Evolutionary conservation across 2,113 vertebrate species (phyloP).

Genomic region (Phylloscopus trochilus): DNA sequence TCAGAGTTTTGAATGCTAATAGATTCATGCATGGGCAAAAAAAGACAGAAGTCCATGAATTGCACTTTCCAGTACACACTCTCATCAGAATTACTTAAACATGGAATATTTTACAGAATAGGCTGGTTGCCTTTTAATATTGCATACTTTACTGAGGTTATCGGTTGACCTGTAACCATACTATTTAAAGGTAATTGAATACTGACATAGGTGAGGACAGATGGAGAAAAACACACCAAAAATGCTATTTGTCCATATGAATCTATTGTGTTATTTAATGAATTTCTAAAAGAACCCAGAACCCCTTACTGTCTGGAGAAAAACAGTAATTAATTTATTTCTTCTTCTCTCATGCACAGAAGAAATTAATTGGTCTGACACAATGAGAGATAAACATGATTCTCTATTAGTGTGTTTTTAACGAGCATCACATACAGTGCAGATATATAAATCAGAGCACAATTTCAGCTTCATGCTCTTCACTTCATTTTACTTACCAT

Average conservation of each 20-base stretch:
- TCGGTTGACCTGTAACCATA: neutral
- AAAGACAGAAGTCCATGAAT: neutral
- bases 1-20: neutral
- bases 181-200: neutral
- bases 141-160: neutral
- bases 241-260: neutral
- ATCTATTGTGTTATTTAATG: neutral
- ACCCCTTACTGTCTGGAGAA: neutral
- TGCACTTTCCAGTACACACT: neutral
- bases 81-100: neutral
- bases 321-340: too few relatives aligned
- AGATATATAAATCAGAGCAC: neutral
- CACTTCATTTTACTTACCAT: constrained; percentile 25
- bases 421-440: neutral
- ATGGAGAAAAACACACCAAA: neutral
- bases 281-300: neutral
- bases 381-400: constrained; percentile 17
- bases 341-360: neutral
- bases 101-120: neutral
- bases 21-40: neutral
- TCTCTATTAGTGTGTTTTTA: constrained; percentile 20
- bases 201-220: neutral
- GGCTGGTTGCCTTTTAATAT: neutral
- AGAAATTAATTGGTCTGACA: constrained; percentile 22
- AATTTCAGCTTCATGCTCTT: neutral